Percentiles rank a stretch among this genome's conserved stretches.
These are phyloP conservation scores for Papilio machaon DNA, from an alignment of 1,140 invertebrate genomes.

Conservation along the genomic window DNA sequence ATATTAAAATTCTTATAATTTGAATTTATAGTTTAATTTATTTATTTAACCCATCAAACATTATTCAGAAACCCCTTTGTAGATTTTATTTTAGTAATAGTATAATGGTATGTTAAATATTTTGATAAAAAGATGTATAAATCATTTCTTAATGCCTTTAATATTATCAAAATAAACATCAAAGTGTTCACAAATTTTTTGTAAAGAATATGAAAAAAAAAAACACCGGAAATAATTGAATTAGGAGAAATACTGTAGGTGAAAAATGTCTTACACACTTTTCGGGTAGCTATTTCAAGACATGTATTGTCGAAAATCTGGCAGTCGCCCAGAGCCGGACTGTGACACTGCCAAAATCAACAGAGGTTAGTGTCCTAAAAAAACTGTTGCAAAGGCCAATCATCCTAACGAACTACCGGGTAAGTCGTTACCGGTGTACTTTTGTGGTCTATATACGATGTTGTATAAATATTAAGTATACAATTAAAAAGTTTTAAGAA, in stretches of 20 bases:
- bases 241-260: slow-evolving; percentile 13
- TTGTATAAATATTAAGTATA: background rate
- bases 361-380: slow-evolving; percentile 78
- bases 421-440: slow-evolving; percentile 37
- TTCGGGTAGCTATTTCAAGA: slow-evolving; percentile 70
- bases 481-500: no score
- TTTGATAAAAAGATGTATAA: no score
- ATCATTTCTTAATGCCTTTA: background rate
- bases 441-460: no score
- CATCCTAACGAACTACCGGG: slow-evolving; percentile 52
- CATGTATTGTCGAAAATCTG: slow-evolving; percentile 76
- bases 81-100: background rate
- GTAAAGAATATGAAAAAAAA: background rate
- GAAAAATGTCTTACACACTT: slow-evolving; percentile 62
- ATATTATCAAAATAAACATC: background rate
- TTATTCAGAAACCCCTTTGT: background rate
- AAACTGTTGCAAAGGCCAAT: slow-evolving; percentile 59
- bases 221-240: slow-evolving; percentile 28
- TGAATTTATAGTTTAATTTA: slow-evolving; percentile 6
- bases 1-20: slow-evolving; percentile 35
- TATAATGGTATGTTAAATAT: no score
- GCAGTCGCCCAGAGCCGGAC: slow-evolving; percentile 67
- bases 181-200: background rate
- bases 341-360: slow-evolving; percentile 76
- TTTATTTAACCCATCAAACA: background rate